phyloP scores from a whole-genome alignment of 2,113 vertebrate species.

The Danionella cerebrum region DNA sequence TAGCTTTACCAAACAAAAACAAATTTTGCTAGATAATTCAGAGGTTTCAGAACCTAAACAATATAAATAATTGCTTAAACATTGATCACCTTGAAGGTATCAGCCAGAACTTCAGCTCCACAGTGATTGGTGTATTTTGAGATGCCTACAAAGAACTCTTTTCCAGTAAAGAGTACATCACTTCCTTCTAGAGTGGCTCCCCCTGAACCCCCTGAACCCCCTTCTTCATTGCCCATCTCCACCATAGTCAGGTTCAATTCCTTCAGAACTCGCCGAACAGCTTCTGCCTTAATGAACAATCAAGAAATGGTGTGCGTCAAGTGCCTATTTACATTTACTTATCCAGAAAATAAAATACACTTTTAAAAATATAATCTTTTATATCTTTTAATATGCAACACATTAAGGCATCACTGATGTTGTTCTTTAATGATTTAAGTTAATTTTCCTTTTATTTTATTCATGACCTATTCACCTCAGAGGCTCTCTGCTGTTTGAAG shows the following conservation, averaged over 20 bases:
- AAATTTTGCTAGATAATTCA: no score
- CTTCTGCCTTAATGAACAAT: constrained; percentile 61
- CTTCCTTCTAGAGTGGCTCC: constrained; percentile 82
- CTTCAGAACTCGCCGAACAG: constrained; percentile 70
- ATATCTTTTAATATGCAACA: no score
- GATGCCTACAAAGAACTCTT: constrained; percentile 85
- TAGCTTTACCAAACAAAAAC: no score
- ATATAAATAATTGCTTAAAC: background rate
- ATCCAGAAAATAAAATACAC: no score
- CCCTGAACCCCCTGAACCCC: constrained; percentile 47
- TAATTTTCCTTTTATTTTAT: no score
- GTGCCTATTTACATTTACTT: no score
- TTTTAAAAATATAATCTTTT: no score
- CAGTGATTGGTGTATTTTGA: constrained; percentile 84
- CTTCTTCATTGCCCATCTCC: constrained; percentile 67
- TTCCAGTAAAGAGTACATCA: constrained; percentile 83
- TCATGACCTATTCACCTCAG: constrained; percentile 72
- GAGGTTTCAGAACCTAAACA: no score
- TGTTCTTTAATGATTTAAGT: no score
- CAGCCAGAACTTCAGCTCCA: constrained; percentile 79
- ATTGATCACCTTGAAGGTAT: constrained; percentile 73
- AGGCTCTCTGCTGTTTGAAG: constrained; percentile 70
- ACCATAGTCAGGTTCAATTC: constrained; percentile 76
- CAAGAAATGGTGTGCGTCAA: no score
- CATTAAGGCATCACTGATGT: no score